Conservation (phyloP, 2,888 invertebrate genomes). For the Sinelater perroti region DNA sequence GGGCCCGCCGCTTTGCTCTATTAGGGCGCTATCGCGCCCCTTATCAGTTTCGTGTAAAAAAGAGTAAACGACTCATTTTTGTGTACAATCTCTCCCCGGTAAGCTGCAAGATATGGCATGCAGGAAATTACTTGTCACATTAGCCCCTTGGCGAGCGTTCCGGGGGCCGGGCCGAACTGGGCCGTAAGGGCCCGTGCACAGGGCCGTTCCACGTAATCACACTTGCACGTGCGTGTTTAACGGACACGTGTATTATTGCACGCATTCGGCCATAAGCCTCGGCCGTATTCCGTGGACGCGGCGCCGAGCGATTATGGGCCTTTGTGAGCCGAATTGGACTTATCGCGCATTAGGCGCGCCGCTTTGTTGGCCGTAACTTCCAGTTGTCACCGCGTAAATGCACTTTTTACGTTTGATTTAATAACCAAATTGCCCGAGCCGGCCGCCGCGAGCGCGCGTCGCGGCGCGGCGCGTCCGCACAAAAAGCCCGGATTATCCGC, state of each 20-base stretch:
- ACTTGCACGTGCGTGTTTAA: constrained; percentile 44
- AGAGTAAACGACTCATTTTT: constrained; percentile 36
- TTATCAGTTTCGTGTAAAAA: constrained; percentile 37
- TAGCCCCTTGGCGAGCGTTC: constrained; percentile 34
- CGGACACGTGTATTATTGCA: constrained; percentile 40
- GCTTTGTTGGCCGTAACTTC: constrained; percentile 30
- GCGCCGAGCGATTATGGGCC: constrained; percentile 36
- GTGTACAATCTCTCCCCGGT: constrained; percentile 30
- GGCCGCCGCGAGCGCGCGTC: constrained; percentile 27
- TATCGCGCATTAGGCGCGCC: constrained; percentile 35
- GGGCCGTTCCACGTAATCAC: constrained; percentile 33
- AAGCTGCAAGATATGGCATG: constrained; percentile 39
- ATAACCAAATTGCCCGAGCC: constrained; percentile 38
- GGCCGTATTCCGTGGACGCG: constrained; percentile 29
- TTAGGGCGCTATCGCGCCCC: constrained; percentile 30
- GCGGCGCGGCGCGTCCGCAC: constrained; percentile 3
- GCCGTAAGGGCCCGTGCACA: constrained; percentile 35
- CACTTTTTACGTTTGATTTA: constrained; percentile 39
- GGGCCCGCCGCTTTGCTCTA: constrained; percentile 14
- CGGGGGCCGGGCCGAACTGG: constrained; percentile 21
- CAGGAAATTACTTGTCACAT: constrained; percentile 44
- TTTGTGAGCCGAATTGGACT: constrained; percentile 32
- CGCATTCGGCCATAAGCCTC: constrained; percentile 31
- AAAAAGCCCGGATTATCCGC: constrained; percentile 13
- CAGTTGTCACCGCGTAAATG: constrained; percentile 33